Base-by-base conservation (phyloP, 1,140 invertebrate species). In the Diabrotica virgifera region DNA sequence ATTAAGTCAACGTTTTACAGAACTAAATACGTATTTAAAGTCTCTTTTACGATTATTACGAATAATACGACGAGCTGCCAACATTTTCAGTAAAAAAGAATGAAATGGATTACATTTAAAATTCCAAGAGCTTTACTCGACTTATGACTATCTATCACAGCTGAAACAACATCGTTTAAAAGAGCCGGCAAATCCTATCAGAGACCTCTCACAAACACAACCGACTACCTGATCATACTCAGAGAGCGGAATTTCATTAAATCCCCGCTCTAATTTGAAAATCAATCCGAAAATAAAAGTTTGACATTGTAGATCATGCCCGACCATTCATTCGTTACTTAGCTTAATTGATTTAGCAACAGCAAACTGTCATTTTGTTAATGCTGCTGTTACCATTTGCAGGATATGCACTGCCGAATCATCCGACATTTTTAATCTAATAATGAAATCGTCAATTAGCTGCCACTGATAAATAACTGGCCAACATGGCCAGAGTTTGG, bases 401-500 rank as follows among this genome's bases (percentile, higher is more conserved):
- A 60, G 68, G 70, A 71, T 46, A 46, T 71, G 70, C 67, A 71
- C 62, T 69, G 66, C 65, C 62, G 52, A 66, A 69, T 66, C 66
- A 64, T 68, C 69, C 59, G 36, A 63, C 64, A 66, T 68, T 71
- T 71, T 71, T 69, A 71, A 71, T 71, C 70, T 67, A 69, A 71
- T 71, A 69, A 71, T 69, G 70, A 69, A 71, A 66, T 71, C 70
- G 70, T 71, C 70, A 69, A 71, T 71, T 71, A 71, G 67, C 64
- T 63, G 62, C 51, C 59, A 54, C 62, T 69, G 70, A 71, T 69
- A 69, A 69, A 71, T 69, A 71, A 68, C 66, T 61, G 59, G 12
- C 59, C 55, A 69, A 69, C 61, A 54, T 66, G 59, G 54, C 36
- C 24, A 24, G 51, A 14, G 36, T 36, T 11, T 36, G 56, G 62